Conservation (phyloP, 2,888 invertebrate species). For the Pherbina coryleti region DNA sequence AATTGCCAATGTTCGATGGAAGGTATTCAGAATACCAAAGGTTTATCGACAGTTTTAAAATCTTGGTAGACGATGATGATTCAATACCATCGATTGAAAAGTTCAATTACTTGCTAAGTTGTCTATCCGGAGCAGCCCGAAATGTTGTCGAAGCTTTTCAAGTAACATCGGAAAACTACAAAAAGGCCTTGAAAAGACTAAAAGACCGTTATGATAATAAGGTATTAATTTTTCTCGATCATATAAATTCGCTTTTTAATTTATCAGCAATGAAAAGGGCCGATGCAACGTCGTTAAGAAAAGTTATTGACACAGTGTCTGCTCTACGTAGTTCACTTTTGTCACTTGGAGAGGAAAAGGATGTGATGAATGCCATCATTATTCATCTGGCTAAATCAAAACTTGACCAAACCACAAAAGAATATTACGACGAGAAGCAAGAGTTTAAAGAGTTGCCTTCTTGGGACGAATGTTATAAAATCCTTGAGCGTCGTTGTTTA, state of each 20-base stretch:
- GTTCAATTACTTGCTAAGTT: background rate
- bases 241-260: background rate
- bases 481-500: background rate
- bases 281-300: background rate
- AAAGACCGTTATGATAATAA: background rate
- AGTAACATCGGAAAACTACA: background rate
- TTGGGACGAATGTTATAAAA: background rate
- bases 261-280: background rate
- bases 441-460: conserved; percentile 6
- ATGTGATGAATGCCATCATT: background rate
- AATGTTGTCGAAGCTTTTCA: conserved; percentile 7
- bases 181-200: background rate
- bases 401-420: background rate
- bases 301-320: background rate
- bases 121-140: background rate
- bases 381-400: background rate
- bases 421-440: background rate
- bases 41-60: background rate
- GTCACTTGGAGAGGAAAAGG: background rate
- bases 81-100: background rate
- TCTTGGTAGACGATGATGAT: background rate
- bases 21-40: background rate
- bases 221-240: background rate
- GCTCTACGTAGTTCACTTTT: background rate
- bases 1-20: background rate